phyloP scores from a whole-genome alignment of 2,113 vertebrate genomes.

The Nothoprocta perdicaria region DNA sequence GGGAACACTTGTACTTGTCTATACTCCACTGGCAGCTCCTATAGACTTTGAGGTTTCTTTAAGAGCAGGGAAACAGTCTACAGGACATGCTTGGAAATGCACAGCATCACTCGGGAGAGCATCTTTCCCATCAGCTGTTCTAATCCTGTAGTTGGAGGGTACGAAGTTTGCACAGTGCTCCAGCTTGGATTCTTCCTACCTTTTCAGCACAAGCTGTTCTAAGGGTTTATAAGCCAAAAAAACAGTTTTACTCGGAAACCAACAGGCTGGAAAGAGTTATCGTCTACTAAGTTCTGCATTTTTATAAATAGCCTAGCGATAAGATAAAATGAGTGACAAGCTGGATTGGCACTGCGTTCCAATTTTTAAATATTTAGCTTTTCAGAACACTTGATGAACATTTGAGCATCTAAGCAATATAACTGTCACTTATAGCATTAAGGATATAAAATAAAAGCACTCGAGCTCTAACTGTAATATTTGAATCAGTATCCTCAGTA shows the following conservation, averaged over 20 bases:
- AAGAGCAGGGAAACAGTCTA: background rate
- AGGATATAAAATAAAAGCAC: background rate
- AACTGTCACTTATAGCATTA: background rate
- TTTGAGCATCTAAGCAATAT: background rate
- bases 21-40: background rate
- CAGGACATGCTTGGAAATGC: background rate
- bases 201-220: background rate
- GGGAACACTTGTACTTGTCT: conserved; percentile 5
- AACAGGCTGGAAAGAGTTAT: background rate
- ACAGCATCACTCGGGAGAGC: background rate
- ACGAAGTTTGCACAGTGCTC: fast-evolving
- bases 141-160: background rate
- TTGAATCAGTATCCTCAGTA: background rate
- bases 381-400: background rate
- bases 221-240: background rate
- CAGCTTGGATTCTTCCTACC: background rate
- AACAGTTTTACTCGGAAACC: background rate
- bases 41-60: background rate
- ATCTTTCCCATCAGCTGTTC: background rate
- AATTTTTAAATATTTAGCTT: background rate
- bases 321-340: background rate
- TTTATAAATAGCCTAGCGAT: background rate
- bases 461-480: background rate
- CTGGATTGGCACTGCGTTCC: background rate
- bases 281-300: background rate